Evolutionary conservation across 1,140 invertebrate genomes (phyloP).

Genomic region (Parasteatoda tepidariorum): DNA sequence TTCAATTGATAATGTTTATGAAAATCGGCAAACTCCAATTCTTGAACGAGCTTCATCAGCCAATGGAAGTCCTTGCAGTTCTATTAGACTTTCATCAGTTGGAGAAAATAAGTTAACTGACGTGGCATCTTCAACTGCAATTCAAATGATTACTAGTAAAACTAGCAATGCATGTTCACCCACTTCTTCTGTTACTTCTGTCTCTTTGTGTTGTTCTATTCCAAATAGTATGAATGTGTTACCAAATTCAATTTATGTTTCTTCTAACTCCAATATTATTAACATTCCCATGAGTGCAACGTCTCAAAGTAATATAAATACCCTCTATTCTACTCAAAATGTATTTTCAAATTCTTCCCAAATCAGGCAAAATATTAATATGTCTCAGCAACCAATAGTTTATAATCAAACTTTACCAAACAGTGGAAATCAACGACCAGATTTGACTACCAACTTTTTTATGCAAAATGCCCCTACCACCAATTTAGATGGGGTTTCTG

Average conservation of each 20-base stretch:
- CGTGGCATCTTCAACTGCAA: constrained; percentile 1
- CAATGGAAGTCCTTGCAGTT: constrained; percentile 9
- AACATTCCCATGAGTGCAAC: constrained; percentile 41
- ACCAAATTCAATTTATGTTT: constrained; percentile 24
- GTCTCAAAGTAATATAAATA: constrained; percentile 32
- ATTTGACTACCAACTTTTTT: constrained; percentile 46
- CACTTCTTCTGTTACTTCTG: constrained; percentile 2
- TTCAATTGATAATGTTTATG: no score
- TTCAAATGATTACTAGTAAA: background rate
- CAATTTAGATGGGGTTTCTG: constrained; percentile 32
- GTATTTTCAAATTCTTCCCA: constrained; percentile 17
- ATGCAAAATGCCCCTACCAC: constrained; percentile 42
- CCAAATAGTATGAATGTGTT: constrained; percentile 30
- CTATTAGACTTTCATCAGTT: background rate
- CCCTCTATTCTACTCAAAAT: constrained; percentile 36
- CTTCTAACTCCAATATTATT: constrained; percentile 46
- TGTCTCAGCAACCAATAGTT: constrained; percentile 26
- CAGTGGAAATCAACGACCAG: constrained; percentile 6
- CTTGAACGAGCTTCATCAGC: background rate
- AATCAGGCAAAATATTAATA: constrained; percentile 9
- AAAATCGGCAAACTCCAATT: constrained; percentile 2
- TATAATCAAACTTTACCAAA: constrained; percentile 18
- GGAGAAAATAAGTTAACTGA: background rate
- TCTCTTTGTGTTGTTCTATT: constrained; percentile 1
- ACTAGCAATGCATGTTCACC: background rate